Conservation (phyloP, 2,797 vertebrate genomes). For the Triplophysa yarkandensis region DNA sequence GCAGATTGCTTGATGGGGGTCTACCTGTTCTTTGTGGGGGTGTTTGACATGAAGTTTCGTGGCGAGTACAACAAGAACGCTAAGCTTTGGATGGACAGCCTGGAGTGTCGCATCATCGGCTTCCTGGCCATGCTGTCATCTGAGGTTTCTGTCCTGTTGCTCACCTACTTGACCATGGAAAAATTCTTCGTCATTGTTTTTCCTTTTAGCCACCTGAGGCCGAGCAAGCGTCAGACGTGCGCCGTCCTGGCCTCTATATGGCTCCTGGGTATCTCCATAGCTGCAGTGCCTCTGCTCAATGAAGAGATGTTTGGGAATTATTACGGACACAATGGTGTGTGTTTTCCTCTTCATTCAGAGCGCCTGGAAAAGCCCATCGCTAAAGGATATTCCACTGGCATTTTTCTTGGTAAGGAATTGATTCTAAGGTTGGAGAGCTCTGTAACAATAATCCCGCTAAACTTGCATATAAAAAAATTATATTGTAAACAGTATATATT, state of each 20-base stretch:
- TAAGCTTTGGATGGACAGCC: conserved; percentile 82
- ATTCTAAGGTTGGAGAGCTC: no score
- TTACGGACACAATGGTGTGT: conserved; percentile 86
- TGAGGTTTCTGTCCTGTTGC: conserved; percentile 81
- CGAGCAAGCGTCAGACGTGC: conserved; percentile 76
- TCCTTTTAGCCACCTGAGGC: conserved; percentile 82
- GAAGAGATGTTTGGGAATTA: conserved; percentile 85
- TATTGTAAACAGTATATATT: no score
- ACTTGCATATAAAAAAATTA: no score
- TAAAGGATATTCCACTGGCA: conserved; percentile 82
- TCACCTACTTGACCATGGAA: conserved; percentile 85
- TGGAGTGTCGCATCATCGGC: conserved; percentile 76
- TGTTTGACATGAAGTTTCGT: conserved; percentile 80
- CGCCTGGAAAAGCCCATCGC: conserved; percentile 78
- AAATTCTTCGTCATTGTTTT: conserved; percentile 88
- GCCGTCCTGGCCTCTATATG: conserved; percentile 75
- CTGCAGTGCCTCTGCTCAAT: conserved; percentile 78
- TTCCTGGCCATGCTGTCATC: conserved; percentile 82
- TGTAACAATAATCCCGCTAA: no score
- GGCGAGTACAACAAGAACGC: conserved; percentile 82
- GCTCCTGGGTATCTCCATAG: conserved; percentile 80
- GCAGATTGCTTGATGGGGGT: conserved; percentile 83
- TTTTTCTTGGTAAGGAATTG: conserved; percentile 86
- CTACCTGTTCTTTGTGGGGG: conserved; percentile 81
- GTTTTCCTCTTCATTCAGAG: conserved; percentile 85